Evolutionary conservation across 2,797 vertebrate species (phyloP).

Genomic region (Tragopan temminckii): DNA sequence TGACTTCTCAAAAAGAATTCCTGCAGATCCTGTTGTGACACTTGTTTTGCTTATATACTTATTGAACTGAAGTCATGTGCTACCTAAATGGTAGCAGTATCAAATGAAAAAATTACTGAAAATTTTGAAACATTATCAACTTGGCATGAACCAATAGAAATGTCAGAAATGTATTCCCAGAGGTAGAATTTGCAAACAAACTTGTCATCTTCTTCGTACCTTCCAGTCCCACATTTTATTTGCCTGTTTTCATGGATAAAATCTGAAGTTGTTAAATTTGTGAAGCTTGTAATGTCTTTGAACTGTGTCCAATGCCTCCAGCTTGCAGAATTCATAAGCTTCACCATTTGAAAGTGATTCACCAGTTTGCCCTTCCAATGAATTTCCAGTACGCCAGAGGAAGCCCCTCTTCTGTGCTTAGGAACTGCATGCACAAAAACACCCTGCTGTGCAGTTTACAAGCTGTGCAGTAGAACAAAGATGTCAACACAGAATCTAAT

Average conservation of each 20-base stretch:
- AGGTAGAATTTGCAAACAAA: neutral
- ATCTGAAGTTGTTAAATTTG: neutral
- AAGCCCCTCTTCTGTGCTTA: neutral
- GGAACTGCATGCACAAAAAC: neutral
- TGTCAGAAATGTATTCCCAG: neutral
- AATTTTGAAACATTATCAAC: neutral
- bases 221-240: neutral
- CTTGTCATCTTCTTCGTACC: neutral
- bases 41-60: neutral
- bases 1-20: neutral
- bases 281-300: conserved; percentile 8
- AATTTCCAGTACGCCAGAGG: neutral
- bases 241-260: conserved; percentile 14
- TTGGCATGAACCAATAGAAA: neutral
- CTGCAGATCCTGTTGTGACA: neutral
- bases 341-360: conserved; percentile 19
- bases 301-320: neutral
- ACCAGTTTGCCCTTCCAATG: conserved; percentile 9
- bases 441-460: neutral
- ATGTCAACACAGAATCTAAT: conserved; percentile 30
- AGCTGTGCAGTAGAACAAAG: neutral
- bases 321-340: conserved; percentile 12
- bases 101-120: neutral
- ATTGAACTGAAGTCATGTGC: neutral
- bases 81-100: neutral